Conservation (phyloP, 2,113 vertebrate species). For the Chelonoidis abingdonii region DNA sequence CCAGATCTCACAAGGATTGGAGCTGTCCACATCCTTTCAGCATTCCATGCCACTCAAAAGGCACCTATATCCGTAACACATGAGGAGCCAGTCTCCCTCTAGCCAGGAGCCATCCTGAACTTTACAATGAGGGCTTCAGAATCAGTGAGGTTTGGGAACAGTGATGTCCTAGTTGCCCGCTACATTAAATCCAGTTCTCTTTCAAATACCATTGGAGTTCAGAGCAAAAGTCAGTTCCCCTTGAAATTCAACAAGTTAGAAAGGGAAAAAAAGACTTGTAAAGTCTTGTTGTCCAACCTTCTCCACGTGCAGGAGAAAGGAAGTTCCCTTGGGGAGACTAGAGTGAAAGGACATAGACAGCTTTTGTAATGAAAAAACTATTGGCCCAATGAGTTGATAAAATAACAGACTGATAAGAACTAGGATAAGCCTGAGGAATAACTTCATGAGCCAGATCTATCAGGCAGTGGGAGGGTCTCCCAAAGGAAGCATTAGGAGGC, state of each 20-base stretch:
- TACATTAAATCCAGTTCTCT: neutral
- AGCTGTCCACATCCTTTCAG: neutral
- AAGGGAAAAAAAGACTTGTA: neutral
- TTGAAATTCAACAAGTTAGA: neutral
- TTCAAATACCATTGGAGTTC: neutral
- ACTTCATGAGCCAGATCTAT: slow-evolving; percentile 59
- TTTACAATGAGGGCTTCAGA: neutral
- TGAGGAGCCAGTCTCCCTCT: neutral
- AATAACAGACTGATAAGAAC: slow-evolving; percentile 66
- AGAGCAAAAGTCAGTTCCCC: neutral
- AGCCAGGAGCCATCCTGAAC: neutral
- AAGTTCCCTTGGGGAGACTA: neutral
- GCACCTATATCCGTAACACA: neutral
- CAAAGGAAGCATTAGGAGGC: neutral
- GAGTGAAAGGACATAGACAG: slow-evolving; percentile 22
- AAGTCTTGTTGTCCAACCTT: neutral
- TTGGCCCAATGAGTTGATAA: slow-evolving; percentile 66
- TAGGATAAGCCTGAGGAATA: slow-evolving; percentile 55
- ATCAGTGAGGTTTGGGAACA: neutral
- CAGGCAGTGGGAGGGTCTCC: slow-evolving; percentile 35
- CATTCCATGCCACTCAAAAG: neutral
- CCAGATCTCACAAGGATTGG: neutral
- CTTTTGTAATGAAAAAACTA: slow-evolving; percentile 35
- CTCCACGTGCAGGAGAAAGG: neutral
- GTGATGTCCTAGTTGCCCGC: accelerated